A percentile compares a stretch with the other conserved stretches of the same genome.
These are phyloP conservation scores for Brachyistius frenatus DNA, from an alignment of 2,113 vertebrate species.

Conservation along the genomic window DNA sequence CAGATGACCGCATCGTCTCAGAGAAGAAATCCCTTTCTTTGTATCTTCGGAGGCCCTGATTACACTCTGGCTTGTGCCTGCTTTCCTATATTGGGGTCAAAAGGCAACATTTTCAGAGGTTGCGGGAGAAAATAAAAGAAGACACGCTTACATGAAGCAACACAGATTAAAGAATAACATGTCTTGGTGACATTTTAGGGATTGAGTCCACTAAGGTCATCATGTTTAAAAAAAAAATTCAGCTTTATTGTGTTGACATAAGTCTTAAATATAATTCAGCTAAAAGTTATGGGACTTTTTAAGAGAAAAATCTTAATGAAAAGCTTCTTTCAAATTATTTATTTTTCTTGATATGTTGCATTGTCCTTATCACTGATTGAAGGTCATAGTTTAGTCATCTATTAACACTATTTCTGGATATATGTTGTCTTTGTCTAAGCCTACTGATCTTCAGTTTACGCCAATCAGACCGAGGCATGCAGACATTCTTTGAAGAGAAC, in stretches of 20 bases:
- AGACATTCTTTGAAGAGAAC: conserved; percentile 50
- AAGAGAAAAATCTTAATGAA: not conserved
- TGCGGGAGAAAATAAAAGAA: conserved; percentile 36
- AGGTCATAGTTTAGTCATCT: conserved; percentile 18
- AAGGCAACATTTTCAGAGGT: conserved; percentile 52
- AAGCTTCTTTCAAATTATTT: not conserved
- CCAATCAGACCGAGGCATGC: conserved; percentile 53
- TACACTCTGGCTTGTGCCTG: conserved; percentile 35
- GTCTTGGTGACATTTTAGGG: not conserved
- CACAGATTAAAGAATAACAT: conserved; percentile 11
- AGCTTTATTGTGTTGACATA: not conserved
- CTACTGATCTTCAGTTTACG: conserved; percentile 22
- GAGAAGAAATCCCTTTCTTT: conserved; percentile 64
- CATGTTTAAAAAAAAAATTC: not conserved
- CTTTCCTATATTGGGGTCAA: conserved; percentile 63
- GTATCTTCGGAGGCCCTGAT: conserved; percentile 60
- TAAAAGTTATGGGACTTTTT: not conserved
- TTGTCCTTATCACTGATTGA: not conserved
- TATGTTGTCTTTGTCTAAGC: conserved; percentile 36
- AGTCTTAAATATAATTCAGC: not conserved
- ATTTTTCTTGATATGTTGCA: not conserved
- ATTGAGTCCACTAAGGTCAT: not conserved
- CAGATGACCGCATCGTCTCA: conserved; percentile 77
- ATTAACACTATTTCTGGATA: conserved; percentile 24
- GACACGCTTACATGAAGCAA: not conserved